Evolutionary conservation across 2,888 invertebrate genomes (phyloP).

Genomic region (Agrypnus murinus): DNA sequence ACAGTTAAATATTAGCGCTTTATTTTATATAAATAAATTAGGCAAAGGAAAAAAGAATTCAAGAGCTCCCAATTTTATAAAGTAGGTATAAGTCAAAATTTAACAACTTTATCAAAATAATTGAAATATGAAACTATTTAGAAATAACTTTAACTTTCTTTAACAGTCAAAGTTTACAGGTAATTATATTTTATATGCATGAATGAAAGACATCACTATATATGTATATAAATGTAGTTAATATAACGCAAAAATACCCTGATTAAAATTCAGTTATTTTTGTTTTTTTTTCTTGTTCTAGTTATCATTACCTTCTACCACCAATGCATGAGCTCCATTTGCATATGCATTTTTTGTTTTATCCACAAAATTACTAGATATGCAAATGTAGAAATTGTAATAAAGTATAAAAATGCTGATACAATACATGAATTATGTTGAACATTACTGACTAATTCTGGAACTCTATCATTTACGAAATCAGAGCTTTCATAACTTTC

Average conservation of each 20-base stretch:
- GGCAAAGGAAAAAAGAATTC: too few species aligned
- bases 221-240: conserved; percentile 18
- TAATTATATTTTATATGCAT: conserved; percentile 1
- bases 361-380: conserved; percentile 70
- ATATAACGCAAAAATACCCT: conserved; percentile 45
- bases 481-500: conserved; percentile 64
- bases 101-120: too few species aligned
- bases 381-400: conserved; percentile 69
- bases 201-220: conserved; percentile 27
- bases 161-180: too few species aligned
- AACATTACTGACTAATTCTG: conserved; percentile 49
- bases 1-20: too few species aligned
- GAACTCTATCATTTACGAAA: conserved; percentile 54
- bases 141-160: too few species aligned
- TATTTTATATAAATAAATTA: too few species aligned
- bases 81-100: too few species aligned
- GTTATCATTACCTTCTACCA: conserved; percentile 61
- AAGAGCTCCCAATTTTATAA: too few species aligned
- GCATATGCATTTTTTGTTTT: conserved; percentile 68
- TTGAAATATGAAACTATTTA: too few species aligned
- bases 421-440: conserved; percentile 68
- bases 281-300: conserved; percentile 35
- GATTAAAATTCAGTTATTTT: conserved; percentile 43
- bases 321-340: conserved; percentile 70
- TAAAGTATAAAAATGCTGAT: conserved; percentile 70